phyloP scores from a whole-genome alignment of 2,888 invertebrate genomes.

The Ptilodon capucinus region DNA sequence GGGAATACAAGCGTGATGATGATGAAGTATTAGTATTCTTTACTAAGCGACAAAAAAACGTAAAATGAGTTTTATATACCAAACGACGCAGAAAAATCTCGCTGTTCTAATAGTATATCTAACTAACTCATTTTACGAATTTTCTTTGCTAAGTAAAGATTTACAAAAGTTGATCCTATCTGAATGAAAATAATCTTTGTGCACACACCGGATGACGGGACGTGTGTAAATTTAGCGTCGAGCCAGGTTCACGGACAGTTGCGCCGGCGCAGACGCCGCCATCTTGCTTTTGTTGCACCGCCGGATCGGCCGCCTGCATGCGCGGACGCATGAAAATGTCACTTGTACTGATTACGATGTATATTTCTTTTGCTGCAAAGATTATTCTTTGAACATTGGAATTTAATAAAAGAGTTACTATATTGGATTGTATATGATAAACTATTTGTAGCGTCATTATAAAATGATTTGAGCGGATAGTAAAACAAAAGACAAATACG shows the following conservation, averaged over 20 bases:
- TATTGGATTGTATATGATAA: too few relatives aligned
- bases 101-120: too few relatives aligned
- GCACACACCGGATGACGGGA: slow-evolving; percentile 67
- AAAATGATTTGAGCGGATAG: too few relatives aligned
- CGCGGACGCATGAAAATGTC: slow-evolving; percentile 25
- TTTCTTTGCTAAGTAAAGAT: too few relatives aligned
- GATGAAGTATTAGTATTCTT: too few relatives aligned
- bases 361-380: neutral
- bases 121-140: too few relatives aligned
- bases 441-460: too few relatives aligned
- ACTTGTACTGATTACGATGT: slow-evolving; percentile 23
- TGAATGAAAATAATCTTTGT: slow-evolving; percentile 35
- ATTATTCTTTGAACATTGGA: neutral
- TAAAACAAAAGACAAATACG: too few relatives aligned
- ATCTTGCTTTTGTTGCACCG: slow-evolving; percentile 62
- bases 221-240: slow-evolving; percentile 72
- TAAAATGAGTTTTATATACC: too few relatives aligned
- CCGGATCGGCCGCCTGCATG: slow-evolving; percentile 32
- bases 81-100: too few relatives aligned
- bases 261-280: slow-evolving; percentile 52
- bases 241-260: slow-evolving; percentile 72
- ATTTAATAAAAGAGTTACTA: neutral
- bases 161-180: slow-evolving; percentile 7
- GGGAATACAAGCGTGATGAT: too few relatives aligned
- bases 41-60: too few relatives aligned